Base-by-base conservation (phyloP, 1,140 invertebrate species). In the Rhopalosiphum maidis region DNA sequence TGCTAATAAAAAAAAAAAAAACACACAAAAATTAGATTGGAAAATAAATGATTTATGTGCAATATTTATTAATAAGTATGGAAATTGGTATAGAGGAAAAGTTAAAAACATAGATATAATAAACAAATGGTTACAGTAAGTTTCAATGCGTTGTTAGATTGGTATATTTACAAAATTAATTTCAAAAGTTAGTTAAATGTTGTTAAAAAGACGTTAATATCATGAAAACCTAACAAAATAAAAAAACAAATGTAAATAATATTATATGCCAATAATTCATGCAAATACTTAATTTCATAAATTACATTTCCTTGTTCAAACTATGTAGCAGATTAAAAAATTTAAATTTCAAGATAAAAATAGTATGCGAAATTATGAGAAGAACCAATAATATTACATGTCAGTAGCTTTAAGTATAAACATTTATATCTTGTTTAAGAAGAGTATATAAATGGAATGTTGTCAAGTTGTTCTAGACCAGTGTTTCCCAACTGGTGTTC, bases 71-170 rank as follows among this genome's bases (percentile, higher is more conserved):
- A 89, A 54, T 4, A 95, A 95, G 25, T 95, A 95, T 5, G 95
- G 96, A 54, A 95, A 94, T 8, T 97, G 96, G 95, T 95, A 95
- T 77, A 95, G 96, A 0, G 96, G 95, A 1, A 94, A 95, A 77
- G 95, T 96, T 3, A 48, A 95, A 1, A 95, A 96, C 83, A 93
- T 96, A 6, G 93, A 94, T 9, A 83, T 93, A 0, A 94, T 95
- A 15, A 93, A 15, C 51, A 86, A 22, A 90, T 37, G 90, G 94
- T 93, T 83, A 37, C 82, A 30, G 91, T 86, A 55, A 93, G 91
- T 85, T n/a, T 30, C 30, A 46, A 23, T 43, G 15, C n/a, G 46
- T 86, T 86, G 30, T 46, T 25, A 30, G 23, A 46, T 86, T 3
- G 4, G 9, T 68, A n/a, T 25, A 55, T 55, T 15, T 11, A 30